A percentile compares a stretch with the other conserved stretches of the same genome.
phyloP scores from a whole-genome alignment of 2,113 vertebrate genomes.

The Ia io region DNA sequence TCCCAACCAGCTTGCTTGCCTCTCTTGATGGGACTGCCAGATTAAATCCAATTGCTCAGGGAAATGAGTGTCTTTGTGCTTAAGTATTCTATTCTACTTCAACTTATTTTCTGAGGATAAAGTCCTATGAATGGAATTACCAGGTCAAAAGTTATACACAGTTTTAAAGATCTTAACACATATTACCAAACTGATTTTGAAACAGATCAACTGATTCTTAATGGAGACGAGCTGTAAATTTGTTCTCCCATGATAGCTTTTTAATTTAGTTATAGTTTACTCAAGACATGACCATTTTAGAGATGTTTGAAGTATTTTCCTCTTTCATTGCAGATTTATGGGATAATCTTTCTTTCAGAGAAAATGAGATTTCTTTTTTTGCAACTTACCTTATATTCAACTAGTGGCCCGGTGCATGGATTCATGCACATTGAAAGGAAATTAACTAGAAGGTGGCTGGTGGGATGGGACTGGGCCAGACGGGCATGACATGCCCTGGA shows the following conservation, averaged over 20 bases:
- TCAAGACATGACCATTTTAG: not conserved
- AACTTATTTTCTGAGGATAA: not conserved
- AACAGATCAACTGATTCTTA: not conserved
- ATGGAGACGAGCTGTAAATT: not conserved
- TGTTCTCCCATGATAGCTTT: not conserved
- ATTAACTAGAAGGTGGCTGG: no score
- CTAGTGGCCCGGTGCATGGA: no score
- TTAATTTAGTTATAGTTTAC: not conserved
- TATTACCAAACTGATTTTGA: not conserved
- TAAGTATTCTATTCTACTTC: not conserved
- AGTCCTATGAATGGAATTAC: not conserved
- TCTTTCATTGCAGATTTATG: not conserved
- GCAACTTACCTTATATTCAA: not conserved
- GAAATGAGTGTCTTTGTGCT: not conserved
- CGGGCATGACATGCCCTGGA: no score
- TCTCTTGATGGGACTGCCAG: not conserved
- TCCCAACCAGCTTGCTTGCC: not conserved
- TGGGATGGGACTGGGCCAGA: no score
- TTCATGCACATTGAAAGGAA: no score
- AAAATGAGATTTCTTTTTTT: not conserved
- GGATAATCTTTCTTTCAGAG: not conserved
- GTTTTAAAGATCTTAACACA: not conserved
- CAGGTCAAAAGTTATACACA: not conserved
- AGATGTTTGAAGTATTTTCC: not conserved
- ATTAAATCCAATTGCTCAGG: not conserved